Evolutionary conservation across 2,888 invertebrate species (phyloP).

Genomic region (Abrostola tripartita): DNA sequence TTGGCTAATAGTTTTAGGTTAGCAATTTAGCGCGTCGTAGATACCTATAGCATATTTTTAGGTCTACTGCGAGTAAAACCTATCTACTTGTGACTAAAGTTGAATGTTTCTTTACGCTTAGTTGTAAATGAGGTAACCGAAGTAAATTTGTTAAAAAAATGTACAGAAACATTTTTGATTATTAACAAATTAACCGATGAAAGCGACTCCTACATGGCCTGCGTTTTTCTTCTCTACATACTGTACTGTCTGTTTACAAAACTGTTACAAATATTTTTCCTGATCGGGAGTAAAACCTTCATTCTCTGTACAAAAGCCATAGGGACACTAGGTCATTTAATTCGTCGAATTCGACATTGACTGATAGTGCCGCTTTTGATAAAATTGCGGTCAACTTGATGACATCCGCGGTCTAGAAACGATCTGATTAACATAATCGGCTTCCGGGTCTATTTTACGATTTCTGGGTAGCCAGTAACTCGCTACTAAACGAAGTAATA

Average conservation of each 20-base stretch:
- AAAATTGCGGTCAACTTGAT: slow-evolving; percentile 33
- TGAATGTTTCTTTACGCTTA: too few relatives aligned
- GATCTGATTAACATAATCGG: slow-evolving; percentile 7
- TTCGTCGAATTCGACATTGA: background rate
- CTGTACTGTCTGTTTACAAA: too few relatives aligned
- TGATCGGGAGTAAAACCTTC: background rate
- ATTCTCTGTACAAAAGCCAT: background rate
- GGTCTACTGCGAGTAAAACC: background rate
- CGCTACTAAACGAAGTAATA: too few relatives aligned
- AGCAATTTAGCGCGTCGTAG: slow-evolving; percentile 21
- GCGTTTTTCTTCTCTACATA: too few relatives aligned
- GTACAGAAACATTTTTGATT: too few relatives aligned
- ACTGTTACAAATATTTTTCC: too few relatives aligned
- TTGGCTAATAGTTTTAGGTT: slow-evolving; percentile 38
- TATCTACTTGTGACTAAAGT: background rate
- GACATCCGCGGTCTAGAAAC: slow-evolving; percentile 2
- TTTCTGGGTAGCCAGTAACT: background rate
- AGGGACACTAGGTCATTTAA: background rate
- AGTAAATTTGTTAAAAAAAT: too few relatives aligned
- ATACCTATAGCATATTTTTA: slow-evolving; percentile 3
- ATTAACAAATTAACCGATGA: too few relatives aligned
- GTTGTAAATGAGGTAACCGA: too few relatives aligned
- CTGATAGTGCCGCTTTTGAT: slow-evolving; percentile 1
- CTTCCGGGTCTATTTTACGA: slow-evolving; percentile 8
- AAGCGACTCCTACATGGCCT: too few relatives aligned